Evolutionary conservation across 2,113 vertebrate species (phyloP), one percentile per base, ranked within the genome.

Genomic region (Eublepharis macularius): DNA sequence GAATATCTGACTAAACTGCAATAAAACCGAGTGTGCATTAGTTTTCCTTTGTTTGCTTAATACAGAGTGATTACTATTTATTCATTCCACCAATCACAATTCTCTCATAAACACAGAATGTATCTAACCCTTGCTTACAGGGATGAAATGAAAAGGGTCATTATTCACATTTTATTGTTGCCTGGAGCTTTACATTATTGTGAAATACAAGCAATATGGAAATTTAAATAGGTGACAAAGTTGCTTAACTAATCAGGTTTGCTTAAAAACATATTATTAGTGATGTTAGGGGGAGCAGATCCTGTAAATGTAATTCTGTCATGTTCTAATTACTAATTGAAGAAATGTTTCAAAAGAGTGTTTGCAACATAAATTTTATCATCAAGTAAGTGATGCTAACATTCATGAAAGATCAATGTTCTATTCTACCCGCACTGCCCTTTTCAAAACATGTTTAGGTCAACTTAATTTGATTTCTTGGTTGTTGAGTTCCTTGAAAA

Each of bases 101-200:
- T 94, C 94, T 92, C 90, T 92, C 84, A 88, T 89, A 86, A 94
- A 81, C 51, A 83, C 16, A 77, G 84, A 93, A 9, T 88, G 86
- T 93, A 94, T 94, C 80, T 87, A 87, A 63, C 41, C 93, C 87
- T 94, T 94, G 85, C 90, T 94, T 93, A 90, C 69, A 92, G 65
- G 88, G 43, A 16, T 92, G 76, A 92, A 94, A 91, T 82, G 90
- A 94, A 85, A 94, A 94, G 85, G 80, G 77, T 74, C 85, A 92
- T 96, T 94, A 93, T 60, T 96, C 93, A 96, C 36, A 82, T 93
- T 95, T 96, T 96, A 95, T 95, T 94, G 87, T 94, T 94, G 86
- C 93, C 88, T 88, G 92, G 77, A 93, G 91, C 92, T 88, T 91
- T 94, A 89, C 88, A 92, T 89, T 93, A 91, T 89, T 87, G 43